Conservation (phyloP, 2,888 invertebrate species). For the Drosophila leonis region DNA sequence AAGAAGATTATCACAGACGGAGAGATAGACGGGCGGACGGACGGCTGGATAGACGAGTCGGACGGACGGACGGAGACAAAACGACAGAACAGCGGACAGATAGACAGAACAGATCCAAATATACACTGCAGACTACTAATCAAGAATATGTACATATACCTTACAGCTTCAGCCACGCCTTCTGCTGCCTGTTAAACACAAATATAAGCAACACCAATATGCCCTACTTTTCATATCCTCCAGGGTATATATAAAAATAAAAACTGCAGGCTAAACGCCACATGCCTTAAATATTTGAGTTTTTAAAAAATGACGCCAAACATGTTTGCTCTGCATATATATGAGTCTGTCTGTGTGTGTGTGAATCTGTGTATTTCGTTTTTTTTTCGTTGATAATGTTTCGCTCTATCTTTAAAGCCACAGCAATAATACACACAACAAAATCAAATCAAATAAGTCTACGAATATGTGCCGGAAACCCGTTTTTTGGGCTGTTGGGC, state of each 20-base stretch:
- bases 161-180: background rate
- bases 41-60: too few species aligned
- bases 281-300: slow-evolving; percentile 69
- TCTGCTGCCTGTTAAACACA: background rate
- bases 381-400: slow-evolving; percentile 41
- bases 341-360: background rate
- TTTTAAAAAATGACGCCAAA: slow-evolving; percentile 58
- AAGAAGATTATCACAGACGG: too few species aligned
- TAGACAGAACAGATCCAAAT: background rate
- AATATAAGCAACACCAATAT: background rate
- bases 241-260: background rate
- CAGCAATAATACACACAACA: slow-evolving; percentile 6
- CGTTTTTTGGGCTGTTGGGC: slow-evolving; percentile 69
- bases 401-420: slow-evolving; percentile 20
- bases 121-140: background rate
- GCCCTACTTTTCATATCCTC: background rate
- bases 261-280: slow-evolving; percentile 51
- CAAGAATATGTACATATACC: background rate
- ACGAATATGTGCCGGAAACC: slow-evolving; percentile 55
- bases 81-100: background rate
- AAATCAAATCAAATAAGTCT: slow-evolving; percentile 6
- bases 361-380: slow-evolving; percentile 24
- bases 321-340: slow-evolving; percentile 46
- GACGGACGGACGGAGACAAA: too few species aligned
- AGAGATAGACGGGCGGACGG: too few species aligned